Percentiles rank a stretch among this genome's conserved stretches.
Evolutionary conservation across 2,113 vertebrate species (phyloP).

Genomic region (Anarrhichthys ocellatus): DNA sequence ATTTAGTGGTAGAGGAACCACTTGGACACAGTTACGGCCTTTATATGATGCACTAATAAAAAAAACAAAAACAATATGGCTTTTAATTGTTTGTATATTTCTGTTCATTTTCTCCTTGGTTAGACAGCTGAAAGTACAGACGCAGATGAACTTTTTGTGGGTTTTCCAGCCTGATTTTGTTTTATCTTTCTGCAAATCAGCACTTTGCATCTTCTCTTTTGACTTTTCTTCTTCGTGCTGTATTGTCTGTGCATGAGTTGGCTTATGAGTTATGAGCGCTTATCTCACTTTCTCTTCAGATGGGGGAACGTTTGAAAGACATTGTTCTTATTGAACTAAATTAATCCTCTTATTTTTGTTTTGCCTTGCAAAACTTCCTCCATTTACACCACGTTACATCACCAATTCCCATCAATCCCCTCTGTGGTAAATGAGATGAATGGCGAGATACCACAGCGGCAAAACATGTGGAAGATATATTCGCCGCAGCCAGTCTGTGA

Average conservation of each 20-base stretch:
- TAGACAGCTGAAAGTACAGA: neutral
- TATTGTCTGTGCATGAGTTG: neutral
- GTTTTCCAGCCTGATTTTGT: neutral
- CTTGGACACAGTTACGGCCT: conserved; percentile 25
- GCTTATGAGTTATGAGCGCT: neutral
- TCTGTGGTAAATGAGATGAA: conserved; percentile 59
- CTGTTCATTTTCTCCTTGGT: conserved; percentile 1
- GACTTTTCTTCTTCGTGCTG: neutral
- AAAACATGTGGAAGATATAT: conserved; percentile 14
- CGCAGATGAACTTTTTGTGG: neutral
- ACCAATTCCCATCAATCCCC: conserved; percentile 40
- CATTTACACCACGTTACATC: conserved; percentile 68
- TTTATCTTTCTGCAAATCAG: neutral
- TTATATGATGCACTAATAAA: conserved; percentile 44
- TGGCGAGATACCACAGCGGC: conserved; percentile 36
- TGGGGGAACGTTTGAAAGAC: neutral
- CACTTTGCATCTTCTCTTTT: neutral
- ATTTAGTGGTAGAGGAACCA: conserved; percentile 16
- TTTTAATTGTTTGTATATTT: conserved; percentile 1
- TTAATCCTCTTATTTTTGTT: conserved; percentile 21
- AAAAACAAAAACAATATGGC: conserved; percentile 24
- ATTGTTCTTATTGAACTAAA: neutral
- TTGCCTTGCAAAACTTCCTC: conserved; percentile 26
- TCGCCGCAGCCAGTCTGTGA: neutral
- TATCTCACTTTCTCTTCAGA: neutral